A percentile compares a stretch with the other conserved stretches of the same genome.
Conservation (phyloP, 2,797 vertebrate species). For the Pseudopleuronectes americanus region DNA sequence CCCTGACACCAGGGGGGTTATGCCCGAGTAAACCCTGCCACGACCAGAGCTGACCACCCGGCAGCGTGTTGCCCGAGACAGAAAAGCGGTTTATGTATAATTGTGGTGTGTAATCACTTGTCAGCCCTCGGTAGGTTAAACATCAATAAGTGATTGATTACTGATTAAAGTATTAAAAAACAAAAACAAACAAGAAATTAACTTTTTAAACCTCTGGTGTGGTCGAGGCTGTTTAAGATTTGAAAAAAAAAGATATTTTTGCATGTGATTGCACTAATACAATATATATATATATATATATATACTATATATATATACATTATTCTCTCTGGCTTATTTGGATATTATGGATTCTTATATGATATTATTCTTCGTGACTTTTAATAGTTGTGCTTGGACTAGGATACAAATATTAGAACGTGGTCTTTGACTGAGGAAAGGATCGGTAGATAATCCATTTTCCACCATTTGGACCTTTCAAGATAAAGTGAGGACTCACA, state of each 20-base stretch:
- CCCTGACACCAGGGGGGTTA: constrained; percentile 23
- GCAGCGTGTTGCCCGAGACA: constrained; percentile 9
- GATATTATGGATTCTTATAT: no score
- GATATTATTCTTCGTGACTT: no score
- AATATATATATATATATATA: no score
- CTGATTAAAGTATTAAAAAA: background rate
- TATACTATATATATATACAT: no score
- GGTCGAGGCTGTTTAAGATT: no score
- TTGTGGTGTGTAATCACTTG: background rate
- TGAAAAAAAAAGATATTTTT: background rate
- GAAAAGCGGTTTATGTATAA: constrained; percentile 22
- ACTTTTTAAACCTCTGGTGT: background rate
- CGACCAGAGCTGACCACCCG: constrained; percentile 31
- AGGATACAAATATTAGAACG: background rate
- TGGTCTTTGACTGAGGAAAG: background rate
- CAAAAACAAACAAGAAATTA: no score
- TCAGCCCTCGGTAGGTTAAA: background rate
- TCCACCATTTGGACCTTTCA: background rate
- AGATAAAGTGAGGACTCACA: background rate
- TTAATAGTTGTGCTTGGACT: background rate
- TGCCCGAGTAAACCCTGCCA: constrained; percentile 19
- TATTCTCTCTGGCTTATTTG: no score
- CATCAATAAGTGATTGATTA: constrained; percentile 9
- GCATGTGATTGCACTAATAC: no score
- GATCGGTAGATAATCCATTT: background rate